A percentile compares a stretch with the other conserved stretches of the same genome.
Evolutionary conservation across 2,888 invertebrate genomes (phyloP).

Genomic region (Leptopterna dolabrata): DNA sequence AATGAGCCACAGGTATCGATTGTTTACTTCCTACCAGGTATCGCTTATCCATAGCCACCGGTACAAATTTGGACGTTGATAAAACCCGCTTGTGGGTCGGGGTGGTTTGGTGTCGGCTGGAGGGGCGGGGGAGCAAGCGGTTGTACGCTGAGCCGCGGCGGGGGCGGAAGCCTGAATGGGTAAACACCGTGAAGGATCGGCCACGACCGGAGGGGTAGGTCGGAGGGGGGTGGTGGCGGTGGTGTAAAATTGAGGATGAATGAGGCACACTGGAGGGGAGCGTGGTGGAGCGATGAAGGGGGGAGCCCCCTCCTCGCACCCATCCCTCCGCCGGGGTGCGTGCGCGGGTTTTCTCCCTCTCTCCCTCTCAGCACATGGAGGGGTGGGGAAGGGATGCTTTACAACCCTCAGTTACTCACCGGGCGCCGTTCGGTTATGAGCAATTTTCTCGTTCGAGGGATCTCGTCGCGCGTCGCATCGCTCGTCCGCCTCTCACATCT

Average conservation of each 20-base stretch:
- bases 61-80: neutral
- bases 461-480: neutral
- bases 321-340: neutral
- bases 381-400: conserved; percentile 48
- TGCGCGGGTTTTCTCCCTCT: neutral
- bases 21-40: too few relatives aligned
- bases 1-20: too few relatives aligned
- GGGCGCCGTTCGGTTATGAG: conserved; percentile 43
- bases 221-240: neutral
- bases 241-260: conserved; percentile 57
- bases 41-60: too few relatives aligned
- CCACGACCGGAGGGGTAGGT: neutral
- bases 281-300: neutral
- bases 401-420: conserved; percentile 57
- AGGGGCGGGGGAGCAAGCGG: neutral
- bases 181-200: conserved; percentile 19
- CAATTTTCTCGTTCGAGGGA: neutral
- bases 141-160: conserved; percentile 1
- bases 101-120: neutral
- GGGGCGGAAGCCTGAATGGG: conserved; percentile 25
- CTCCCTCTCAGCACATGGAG: neutral
- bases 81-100: neutral
- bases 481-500: neutral
- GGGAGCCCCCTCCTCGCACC: neutral
- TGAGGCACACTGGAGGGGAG: conserved; percentile 22